These are phyloP conservation scores for Trematocara caparti DNA, from an alignment of 2,797 vertebrate genomes.

Conservation along the genomic window DNA sequence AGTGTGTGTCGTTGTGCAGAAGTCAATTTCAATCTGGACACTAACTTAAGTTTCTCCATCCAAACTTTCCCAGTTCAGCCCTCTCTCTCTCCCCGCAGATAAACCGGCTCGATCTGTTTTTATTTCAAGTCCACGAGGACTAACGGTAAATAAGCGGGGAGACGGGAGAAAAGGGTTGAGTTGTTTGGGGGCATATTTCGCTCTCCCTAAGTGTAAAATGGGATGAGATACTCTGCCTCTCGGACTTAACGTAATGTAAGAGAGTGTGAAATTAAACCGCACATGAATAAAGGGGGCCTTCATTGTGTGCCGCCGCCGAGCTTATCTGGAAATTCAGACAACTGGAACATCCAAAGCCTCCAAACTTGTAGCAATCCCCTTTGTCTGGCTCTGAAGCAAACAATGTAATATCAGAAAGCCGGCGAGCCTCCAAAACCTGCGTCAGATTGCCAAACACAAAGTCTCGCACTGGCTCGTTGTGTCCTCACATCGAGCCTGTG, in stretches of 20 bases:
- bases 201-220: slow-evolving; percentile 76
- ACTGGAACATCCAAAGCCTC: slow-evolving; percentile 82
- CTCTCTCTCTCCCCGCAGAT: slow-evolving; percentile 79
- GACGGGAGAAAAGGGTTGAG: slow-evolving; percentile 46
- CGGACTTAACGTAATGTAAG: slow-evolving; percentile 80
- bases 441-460: slow-evolving; percentile 73
- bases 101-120: slow-evolving; percentile 84
- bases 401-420: slow-evolving; percentile 78
- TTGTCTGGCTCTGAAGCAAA: slow-evolving; percentile 74
- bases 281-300: slow-evolving; percentile 70
- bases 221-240: slow-evolving; percentile 79
- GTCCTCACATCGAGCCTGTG: slow-evolving; percentile 4
- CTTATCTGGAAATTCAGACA: slow-evolving; percentile 82
- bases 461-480: slow-evolving; percentile 29
- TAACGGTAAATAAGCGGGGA: slow-evolving; percentile 26
- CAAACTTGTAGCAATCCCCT: slow-evolving; percentile 79
- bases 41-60: slow-evolving; percentile 34
- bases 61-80: slow-evolving; percentile 37
- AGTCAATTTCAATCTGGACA: slow-evolving; percentile 40
- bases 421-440: slow-evolving; percentile 68
- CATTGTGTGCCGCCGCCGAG: slow-evolving; percentile 72
- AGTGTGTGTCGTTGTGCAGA: not conserved
- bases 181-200: slow-evolving; percentile 70
- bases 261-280: slow-evolving; percentile 83
- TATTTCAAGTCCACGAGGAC: slow-evolving; percentile 68